phyloP scores from a whole-genome alignment of 2,113 vertebrate genomes.

The Cygnus buccinator region DNA sequence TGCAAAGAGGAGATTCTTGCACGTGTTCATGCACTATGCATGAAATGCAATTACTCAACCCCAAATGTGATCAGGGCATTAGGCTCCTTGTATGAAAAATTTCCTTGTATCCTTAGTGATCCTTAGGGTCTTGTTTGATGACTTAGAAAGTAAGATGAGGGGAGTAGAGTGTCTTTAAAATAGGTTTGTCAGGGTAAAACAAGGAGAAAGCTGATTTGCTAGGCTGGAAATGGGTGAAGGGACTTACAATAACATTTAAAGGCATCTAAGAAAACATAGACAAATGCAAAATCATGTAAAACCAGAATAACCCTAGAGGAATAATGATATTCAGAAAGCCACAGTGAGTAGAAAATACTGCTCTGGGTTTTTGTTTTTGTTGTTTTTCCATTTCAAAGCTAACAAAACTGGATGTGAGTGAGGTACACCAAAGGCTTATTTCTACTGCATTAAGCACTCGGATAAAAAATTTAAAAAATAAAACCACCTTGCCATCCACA shows the following conservation, averaged over 20 bases:
- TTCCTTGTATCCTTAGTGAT: not conserved
- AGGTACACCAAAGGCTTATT: not conserved
- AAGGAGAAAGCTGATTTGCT: slow-evolving; percentile 14
- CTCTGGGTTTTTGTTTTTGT: not conserved
- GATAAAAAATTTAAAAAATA: not conserved
- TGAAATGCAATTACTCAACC: slow-evolving; percentile 43
- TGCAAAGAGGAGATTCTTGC: slow-evolving; percentile 31
- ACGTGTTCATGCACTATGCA: slow-evolving; percentile 31
- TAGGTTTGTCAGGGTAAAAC: slow-evolving; percentile 33
- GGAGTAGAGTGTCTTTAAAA: not conserved
- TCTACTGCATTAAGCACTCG: not conserved
- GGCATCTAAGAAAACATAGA: not conserved
- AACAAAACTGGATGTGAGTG: not conserved
- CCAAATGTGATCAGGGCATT: slow-evolving; percentile 2
- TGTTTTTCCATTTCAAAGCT: not conserved
- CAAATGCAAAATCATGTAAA: slow-evolving; percentile 39
- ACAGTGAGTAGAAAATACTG: not conserved
- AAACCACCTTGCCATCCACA: not conserved
- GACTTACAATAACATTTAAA: slow-evolving; percentile 11
- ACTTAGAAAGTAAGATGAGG: slow-evolving; percentile 2
- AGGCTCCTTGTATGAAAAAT: not conserved
- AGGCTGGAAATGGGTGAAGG: not conserved
- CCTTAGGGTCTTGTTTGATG: not conserved
- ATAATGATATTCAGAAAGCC: slow-evolving; percentile 28
- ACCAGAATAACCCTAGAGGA: slow-evolving; percentile 36